Evolutionary conservation across 2,888 invertebrate genomes (phyloP).

Genomic region (Drosophila longiperda): DNA sequence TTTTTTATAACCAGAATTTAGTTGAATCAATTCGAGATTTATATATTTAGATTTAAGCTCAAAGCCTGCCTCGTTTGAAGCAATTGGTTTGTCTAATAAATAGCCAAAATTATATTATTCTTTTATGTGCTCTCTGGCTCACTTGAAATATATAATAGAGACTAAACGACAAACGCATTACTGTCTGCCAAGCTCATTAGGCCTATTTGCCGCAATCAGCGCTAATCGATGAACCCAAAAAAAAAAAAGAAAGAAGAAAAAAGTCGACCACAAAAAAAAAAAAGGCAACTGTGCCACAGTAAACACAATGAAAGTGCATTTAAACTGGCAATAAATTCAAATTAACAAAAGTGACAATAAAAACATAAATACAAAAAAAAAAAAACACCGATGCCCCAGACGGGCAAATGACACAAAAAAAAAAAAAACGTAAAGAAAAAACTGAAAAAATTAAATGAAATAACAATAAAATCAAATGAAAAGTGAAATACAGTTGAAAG

Average conservation of each 20-base stretch:
- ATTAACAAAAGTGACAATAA: slow-evolving; percentile 66
- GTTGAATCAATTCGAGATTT: not conserved
- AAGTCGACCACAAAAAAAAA: not conserved
- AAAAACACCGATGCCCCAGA: slow-evolving; percentile 42
- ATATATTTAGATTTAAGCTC: not conserved
- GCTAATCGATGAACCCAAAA: slow-evolving; percentile 32
- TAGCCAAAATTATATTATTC: not conserved
- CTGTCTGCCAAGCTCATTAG: slow-evolving; percentile 45
- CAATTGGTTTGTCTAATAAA: not conserved
- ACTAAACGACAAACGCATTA: not conserved
- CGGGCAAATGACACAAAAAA: slow-evolving; percentile 76
- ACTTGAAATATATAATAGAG: slow-evolving; percentile 1
- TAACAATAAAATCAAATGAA: slow-evolving; percentile 36
- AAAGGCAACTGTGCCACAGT: slow-evolving; percentile 40
- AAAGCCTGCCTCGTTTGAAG: not conserved
- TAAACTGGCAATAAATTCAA: slow-evolving; percentile 73
- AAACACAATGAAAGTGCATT: slow-evolving; percentile 68
- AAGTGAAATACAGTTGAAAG: slow-evolving; percentile 49
- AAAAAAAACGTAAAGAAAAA: slow-evolving; percentile 30
- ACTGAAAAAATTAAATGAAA: slow-evolving; percentile 28
- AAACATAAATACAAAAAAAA: slow-evolving; percentile 34
- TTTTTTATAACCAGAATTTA: not conserved
- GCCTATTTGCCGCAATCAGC: slow-evolving; percentile 41
- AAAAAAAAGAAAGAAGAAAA: slow-evolving; percentile 1
- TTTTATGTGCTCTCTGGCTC: not conserved